Evolutionary conservation across 2,113 vertebrate genomes (phyloP).

Genomic region (Hemichromis elongatus): DNA sequence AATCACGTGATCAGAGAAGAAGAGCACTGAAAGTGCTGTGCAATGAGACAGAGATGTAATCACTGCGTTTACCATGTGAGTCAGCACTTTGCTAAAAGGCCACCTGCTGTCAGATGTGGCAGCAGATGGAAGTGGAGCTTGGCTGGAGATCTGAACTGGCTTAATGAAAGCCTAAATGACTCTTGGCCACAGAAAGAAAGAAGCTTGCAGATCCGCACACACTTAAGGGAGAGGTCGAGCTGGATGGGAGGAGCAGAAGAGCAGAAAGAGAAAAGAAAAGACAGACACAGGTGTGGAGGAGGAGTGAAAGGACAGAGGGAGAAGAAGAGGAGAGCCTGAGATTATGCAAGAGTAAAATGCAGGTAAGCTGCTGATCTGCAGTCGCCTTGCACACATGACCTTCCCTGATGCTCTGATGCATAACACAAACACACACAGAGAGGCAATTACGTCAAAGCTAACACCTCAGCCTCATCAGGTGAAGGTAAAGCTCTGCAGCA

Average conservation of each 20-base stretch:
- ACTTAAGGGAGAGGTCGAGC: background rate
- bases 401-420: background rate
- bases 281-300: background rate
- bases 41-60: background rate
- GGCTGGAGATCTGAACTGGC: slow-evolving; percentile 14
- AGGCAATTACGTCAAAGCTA: background rate
- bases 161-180: slow-evolving; percentile 13
- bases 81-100: slow-evolving; percentile 43
- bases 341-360: slow-evolving; percentile 32
- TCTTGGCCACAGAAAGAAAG: background rate
- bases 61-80: background rate
- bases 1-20: background rate
- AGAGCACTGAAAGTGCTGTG: slow-evolving; percentile 4
- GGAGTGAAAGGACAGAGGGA: background rate
- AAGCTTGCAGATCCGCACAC: background rate
- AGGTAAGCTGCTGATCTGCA: slow-evolving; percentile 36
- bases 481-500: background rate
- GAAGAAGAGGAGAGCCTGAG: background rate
- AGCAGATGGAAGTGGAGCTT: slow-evolving; percentile 2
- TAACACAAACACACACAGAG: background rate
- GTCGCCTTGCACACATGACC: slow-evolving; percentile 17
- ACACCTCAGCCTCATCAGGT: background rate
- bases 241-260: background rate
- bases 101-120: slow-evolving; percentile 1
- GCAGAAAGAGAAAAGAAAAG: background rate